A percentile compares a stretch with the other conserved stretches of the same genome.
Conservation (phyloP, 2,113 vertebrate genomes). For the Brienomyrus brachyistius region DNA sequence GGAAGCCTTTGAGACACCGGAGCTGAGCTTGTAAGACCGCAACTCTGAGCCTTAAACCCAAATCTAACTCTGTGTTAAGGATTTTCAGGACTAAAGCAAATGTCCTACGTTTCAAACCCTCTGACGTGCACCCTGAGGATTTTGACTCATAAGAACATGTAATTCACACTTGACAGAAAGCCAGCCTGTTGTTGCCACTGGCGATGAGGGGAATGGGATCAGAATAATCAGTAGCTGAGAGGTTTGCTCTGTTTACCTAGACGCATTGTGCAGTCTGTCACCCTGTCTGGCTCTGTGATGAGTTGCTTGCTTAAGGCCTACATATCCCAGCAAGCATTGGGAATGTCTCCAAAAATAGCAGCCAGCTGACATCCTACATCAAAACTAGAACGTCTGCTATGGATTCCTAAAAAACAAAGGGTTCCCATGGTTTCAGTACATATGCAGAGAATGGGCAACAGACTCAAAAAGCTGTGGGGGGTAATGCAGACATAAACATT, state of each 20-base stretch:
- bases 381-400: not conserved
- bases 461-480: not conserved
- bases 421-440: not conserved
- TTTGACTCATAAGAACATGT: not conserved
- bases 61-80: not conserved
- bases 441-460: not conserved
- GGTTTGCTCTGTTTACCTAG: not conserved
- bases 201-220: not conserved
- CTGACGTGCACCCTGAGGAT: not conserved
- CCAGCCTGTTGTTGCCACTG: not conserved
- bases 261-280: not conserved
- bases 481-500: not conserved
- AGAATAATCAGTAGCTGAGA: not conserved
- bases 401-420: not conserved
- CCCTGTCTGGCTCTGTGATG: not conserved
- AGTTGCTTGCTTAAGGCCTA: not conserved
- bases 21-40: not conserved
- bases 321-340: not conserved
- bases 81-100: not conserved
- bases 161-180: not conserved
- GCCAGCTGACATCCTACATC: not conserved
- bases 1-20: not conserved
- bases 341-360: not conserved
- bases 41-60: not conserved
- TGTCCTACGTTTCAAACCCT: not conserved